These are phyloP conservation scores for Lycia hirtaria DNA, from an alignment of 2,888 invertebrate species.

Conservation along the genomic window DNA sequence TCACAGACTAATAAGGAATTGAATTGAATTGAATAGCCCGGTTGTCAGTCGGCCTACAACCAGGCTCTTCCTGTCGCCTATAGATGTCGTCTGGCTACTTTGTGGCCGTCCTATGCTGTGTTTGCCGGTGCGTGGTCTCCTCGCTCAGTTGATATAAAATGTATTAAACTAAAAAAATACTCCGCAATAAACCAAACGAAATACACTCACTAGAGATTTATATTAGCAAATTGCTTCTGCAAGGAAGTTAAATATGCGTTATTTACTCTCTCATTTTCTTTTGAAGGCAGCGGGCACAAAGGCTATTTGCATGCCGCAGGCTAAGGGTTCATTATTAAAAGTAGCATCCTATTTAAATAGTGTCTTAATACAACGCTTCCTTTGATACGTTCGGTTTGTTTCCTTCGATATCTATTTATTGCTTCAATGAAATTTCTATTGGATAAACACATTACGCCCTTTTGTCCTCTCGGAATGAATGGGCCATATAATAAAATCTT, in stretches of 20 bases:
- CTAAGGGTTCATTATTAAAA: conserved; percentile 25
- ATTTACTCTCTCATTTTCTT: conserved; percentile 21
- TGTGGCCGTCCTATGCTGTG: no score
- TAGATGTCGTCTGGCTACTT: no score
- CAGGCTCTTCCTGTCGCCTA: no score
- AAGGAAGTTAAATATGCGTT: conserved; percentile 13
- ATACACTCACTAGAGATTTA: neutral
- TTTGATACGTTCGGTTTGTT: conserved; percentile 12
- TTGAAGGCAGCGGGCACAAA: conserved; percentile 11
- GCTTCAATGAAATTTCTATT: no score
- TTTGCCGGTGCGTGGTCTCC: no score
- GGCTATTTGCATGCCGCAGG: conserved; percentile 22
- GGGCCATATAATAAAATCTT: no score
- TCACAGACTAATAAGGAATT: no score
- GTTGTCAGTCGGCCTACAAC: no score
- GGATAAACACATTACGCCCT: no score
- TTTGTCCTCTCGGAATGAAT: no score
- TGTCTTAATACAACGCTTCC: conserved; percentile 6
- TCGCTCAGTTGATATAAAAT: no score
- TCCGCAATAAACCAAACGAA: neutral
- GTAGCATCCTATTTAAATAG: conserved; percentile 25
- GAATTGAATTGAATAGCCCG: no score
- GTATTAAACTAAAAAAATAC: neutral
- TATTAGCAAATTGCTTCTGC: conserved; percentile 7
- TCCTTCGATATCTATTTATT: neutral